Evolutionary conservation across 2,113 vertebrate genomes (phyloP).

Genomic region (Chamaea fasciata): DNA sequence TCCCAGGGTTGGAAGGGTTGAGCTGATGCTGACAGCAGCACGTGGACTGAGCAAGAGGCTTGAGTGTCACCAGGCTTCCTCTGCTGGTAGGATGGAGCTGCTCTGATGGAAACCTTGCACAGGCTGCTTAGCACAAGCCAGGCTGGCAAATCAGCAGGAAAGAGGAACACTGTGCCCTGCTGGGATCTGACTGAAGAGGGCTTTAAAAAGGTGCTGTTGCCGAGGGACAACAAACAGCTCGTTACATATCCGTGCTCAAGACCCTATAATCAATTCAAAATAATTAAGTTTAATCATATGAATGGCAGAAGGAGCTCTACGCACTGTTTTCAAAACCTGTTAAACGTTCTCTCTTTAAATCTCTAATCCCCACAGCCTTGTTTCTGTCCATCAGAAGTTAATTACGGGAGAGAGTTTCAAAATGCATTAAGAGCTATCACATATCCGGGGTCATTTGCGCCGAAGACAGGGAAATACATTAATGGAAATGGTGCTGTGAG

Average conservation of each 20-base stretch:
- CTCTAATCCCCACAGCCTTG: neutral
- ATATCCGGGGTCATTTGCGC: neutral
- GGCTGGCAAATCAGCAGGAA: neutral
- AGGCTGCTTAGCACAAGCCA: neutral
- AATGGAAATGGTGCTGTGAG: neutral
- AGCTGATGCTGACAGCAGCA: neutral
- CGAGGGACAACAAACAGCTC: neutral
- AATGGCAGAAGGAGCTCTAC: neutral
- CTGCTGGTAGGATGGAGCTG: neutral
- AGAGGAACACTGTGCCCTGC: neutral
- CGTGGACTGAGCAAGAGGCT: neutral
- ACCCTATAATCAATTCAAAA: neutral
- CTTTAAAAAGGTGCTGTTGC: neutral
- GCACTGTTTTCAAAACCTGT: neutral
- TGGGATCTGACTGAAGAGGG: neutral
- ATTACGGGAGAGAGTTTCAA: conserved; percentile 29
- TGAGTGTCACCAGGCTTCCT: neutral
- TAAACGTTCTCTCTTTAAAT: neutral
- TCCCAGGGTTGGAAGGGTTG: neutral
- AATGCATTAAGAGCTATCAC: neutral
- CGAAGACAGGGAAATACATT: neutral
- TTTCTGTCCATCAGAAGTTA: conserved; percentile 37
- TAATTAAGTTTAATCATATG: neutral
- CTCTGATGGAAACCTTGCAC: neutral
- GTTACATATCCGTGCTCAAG: neutral